A percentile compares a stretch with the other conserved stretches of the same genome.
Evolutionary conservation across 2,797 vertebrate species (phyloP).

Genomic region (Anabas testudineus): DNA sequence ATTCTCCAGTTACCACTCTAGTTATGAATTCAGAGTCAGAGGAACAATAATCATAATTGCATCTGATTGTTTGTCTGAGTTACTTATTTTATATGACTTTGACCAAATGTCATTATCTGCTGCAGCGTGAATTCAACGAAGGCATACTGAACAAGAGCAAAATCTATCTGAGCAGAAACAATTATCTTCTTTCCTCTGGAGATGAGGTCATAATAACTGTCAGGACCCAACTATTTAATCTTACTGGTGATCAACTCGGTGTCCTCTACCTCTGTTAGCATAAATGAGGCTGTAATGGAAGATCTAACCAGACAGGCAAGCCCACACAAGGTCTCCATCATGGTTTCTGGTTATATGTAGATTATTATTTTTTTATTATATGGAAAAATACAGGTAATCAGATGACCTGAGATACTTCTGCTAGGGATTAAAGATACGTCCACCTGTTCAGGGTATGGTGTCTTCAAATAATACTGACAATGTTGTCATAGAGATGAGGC

Average conservation of each 20-base stretch:
- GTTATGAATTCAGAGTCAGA: conserved; percentile 53
- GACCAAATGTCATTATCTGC: conserved; percentile 65
- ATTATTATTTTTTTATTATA: conserved; percentile 12
- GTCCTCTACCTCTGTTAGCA: conserved; percentile 39
- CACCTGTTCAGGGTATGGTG: no score
- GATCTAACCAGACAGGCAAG: conserved; percentile 25
- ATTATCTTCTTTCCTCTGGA: conserved; percentile 52
- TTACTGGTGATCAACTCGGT: conserved; percentile 46
- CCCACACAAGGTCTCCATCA: conserved; percentile 17
- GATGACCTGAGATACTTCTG: not conserved
- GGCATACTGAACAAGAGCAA: conserved; percentile 33
- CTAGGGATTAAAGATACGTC: not conserved
- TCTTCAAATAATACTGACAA: no score
- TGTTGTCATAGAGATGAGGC: not conserved
- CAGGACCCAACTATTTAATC: conserved; percentile 50
- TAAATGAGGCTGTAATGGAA: conserved; percentile 51
- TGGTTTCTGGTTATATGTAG: not conserved
- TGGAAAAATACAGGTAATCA: not conserved
- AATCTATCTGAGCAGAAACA: conserved; percentile 50
- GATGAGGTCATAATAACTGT: conserved; percentile 59
- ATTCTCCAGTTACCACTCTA: conserved; percentile 29
- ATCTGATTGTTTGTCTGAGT: conserved; percentile 63
- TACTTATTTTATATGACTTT: conserved; percentile 66
- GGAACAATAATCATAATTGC: conserved; percentile 68
- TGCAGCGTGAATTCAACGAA: conserved; percentile 30